A percentile compares a stretch with the other conserved stretches of the same genome.
Conservation (phyloP, 1,140 invertebrate genomes). For the Monomorium pharaonis region DNA sequence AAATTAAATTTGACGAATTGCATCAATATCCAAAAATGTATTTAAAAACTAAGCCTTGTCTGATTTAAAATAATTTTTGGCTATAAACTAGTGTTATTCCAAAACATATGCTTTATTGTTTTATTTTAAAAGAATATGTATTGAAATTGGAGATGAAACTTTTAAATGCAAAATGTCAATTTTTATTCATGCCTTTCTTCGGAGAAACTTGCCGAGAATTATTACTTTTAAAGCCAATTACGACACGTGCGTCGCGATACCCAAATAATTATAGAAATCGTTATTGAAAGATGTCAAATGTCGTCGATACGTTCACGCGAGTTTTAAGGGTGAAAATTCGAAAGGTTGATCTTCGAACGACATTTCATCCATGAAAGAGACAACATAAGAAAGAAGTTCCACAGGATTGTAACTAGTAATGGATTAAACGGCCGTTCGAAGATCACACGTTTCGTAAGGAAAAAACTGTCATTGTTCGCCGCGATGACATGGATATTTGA, state of each 20-base stretch:
- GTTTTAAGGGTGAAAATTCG: constrained; percentile 21
- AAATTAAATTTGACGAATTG: too few species aligned
- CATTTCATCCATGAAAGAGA: background rate
- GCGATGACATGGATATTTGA: constrained; percentile 39
- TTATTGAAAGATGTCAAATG: background rate
- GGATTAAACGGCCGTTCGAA: constrained; percentile 21
- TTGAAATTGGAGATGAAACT: background rate
- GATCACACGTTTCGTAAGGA: constrained; percentile 34
- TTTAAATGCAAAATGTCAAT: background rate
- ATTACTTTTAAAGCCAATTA: background rate
- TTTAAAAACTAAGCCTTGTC: too few species aligned
- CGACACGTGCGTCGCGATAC: background rate
- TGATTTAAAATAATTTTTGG: too few species aligned
- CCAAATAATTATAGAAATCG: background rate
- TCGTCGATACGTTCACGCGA: constrained; percentile 29
- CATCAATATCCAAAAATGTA: too few species aligned
- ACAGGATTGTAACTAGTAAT: background rate
- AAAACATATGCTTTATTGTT: background rate
- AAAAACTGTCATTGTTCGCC: background rate
- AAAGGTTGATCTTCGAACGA: constrained; percentile 40
- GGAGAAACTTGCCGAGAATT: background rate
- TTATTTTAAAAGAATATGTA: constrained; percentile 1
- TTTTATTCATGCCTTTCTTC: background rate
- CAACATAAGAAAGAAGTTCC: background rate
- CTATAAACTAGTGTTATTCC: too few species aligned